Base-by-base conservation (phyloP, 2,113 vertebrate species). In the Entomyzon cyanotis region DNA sequence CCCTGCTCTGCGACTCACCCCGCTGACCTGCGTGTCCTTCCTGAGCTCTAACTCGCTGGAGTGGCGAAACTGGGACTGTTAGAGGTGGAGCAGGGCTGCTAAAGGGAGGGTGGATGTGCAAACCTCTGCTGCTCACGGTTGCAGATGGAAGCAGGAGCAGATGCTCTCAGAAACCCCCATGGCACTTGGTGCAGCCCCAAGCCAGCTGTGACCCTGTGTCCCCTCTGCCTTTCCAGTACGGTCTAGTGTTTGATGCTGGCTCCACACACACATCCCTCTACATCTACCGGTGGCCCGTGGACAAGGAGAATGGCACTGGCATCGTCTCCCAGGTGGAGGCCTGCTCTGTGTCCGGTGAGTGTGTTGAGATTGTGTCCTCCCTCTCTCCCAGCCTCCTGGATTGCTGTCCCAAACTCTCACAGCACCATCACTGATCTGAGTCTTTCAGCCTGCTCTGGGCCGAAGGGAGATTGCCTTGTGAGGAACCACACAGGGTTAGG, bases 201-300 rank as follows among this genome's bases (percentile, higher is more conserved):
- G 71, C 1, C 1, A 15, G 28, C 85, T 35, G 58, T 60, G 58
- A 90, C 11, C 25, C n/a, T 0, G 0, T 18, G 52, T 86, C 37
- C 76, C 41, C 46, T 63, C 28, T 79, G 55, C 21, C 53, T 44
- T 89, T 93, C 74, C 89, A 99, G 99, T 99, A 99, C 1, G 99
- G 99, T 15, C 97, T 99, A 10, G 99, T 99, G 87, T 95, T 99
- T 24, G 99, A 99, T 0, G 99, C 99, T 0, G 99, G 99, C 63
- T 99, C 99, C 60, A 99, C 98, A 1, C 99, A 99, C 97, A 99
- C 99, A 0, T 87, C 98, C 39, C 96, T 99, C 95, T 99, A 98
- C 70, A 94, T 99, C 77, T 99, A 99, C 95, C 98, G 77, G 93
- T 99, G 99, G 99, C 98, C 97, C 0, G 96, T 95, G 1, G 97